phyloP scores from a whole-genome alignment of 2,888 invertebrate species.

The Chaitophorus viminalis region DNA sequence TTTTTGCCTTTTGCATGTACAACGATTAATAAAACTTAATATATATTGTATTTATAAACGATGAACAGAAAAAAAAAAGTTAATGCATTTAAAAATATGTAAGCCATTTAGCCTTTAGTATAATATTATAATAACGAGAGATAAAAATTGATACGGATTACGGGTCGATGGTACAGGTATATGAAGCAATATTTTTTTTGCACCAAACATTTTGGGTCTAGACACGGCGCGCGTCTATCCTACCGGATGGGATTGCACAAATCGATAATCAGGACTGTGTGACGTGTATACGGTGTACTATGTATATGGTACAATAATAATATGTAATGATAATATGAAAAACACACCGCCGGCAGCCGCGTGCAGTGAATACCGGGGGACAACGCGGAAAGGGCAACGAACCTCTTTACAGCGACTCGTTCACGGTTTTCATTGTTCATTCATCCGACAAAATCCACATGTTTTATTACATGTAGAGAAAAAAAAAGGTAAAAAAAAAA shows the following conservation, averaged over 20 bases:
- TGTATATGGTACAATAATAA: background rate
- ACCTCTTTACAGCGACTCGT: constrained; percentile 25
- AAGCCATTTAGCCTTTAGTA: too few relatives aligned
- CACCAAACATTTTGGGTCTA: too few relatives aligned
- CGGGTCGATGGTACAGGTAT: background rate
- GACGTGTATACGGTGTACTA: background rate
- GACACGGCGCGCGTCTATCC: background rate
- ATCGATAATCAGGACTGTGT: constrained; percentile 19
- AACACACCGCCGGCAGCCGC: background rate
- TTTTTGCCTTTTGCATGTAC: too few relatives aligned
- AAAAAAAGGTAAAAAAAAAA: background rate
- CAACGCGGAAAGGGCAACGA: constrained; percentile 44
- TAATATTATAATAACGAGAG: background rate
- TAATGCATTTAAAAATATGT: too few relatives aligned
- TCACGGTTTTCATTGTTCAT: constrained; percentile 48
- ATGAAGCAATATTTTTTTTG: too few relatives aligned
- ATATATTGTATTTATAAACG: too few relatives aligned
- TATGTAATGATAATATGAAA: background rate
- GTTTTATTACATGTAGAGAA: background rate
- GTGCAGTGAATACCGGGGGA: constrained; percentile 22
- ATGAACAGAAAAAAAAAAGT: too few relatives aligned
- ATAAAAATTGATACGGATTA: background rate
- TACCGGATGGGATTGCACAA: constrained; percentile 11
- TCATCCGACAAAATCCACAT: constrained; percentile 54
- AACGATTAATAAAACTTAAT: too few relatives aligned